phyloP scores from a whole-genome alignment of 1,140 invertebrate species.

The Trichonephila inaurata region DNA sequence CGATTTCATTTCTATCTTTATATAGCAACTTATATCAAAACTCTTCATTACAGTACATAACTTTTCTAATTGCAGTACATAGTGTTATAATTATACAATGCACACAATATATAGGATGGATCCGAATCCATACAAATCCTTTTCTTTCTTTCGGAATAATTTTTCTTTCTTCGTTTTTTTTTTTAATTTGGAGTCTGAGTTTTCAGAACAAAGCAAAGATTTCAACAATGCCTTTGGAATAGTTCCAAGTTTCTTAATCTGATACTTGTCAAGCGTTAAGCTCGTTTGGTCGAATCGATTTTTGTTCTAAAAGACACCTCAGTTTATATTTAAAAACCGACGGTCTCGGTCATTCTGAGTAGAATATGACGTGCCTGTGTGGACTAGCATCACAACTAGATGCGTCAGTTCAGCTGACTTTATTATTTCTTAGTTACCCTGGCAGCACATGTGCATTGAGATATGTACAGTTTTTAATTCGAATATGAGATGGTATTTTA shows the following conservation, averaged over 20 bases:
- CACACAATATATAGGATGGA: not conserved
- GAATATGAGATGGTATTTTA: no score
- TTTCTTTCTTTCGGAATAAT: not conserved
- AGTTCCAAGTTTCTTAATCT: constrained; percentile 18
- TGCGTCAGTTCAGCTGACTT: no score
- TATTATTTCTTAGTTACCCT: no score
- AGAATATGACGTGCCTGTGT: not conserved
- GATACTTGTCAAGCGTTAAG: not conserved
- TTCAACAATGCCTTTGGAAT: not conserved
- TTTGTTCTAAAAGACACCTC: not conserved
- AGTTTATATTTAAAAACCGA: not conserved
- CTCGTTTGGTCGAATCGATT: not conserved
- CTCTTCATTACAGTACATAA: no score
- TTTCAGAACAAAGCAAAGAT: not conserved
- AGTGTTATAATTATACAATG: no score
- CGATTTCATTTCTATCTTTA: no score
- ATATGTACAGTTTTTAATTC: no score
- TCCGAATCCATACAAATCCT: not conserved
- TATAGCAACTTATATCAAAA: no score
- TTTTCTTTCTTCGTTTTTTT: no score
- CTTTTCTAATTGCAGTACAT: no score
- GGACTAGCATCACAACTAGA: not conserved
- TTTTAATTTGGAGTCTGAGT: not conserved
- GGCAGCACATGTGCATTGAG: no score
- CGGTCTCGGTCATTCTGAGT: not conserved